Conservation (phyloP, 2,113 vertebrate genomes). For the Stictonetta naevosa region DNA sequence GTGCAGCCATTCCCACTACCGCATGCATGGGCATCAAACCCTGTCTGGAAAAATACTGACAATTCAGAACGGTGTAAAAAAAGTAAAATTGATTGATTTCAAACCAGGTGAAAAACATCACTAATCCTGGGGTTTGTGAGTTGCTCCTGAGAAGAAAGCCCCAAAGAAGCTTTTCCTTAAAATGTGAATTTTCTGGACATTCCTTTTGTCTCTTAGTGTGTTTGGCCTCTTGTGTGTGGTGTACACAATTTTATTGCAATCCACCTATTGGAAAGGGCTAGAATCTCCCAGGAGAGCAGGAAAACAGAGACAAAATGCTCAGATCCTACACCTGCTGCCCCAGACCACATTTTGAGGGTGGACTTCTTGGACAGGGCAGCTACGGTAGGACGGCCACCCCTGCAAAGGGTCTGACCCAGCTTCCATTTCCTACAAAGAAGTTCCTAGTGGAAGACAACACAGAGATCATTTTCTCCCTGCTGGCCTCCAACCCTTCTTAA, state of each 20-base stretch:
- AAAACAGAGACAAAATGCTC: background rate
- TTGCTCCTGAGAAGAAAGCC: background rate
- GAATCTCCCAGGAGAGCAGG: background rate
- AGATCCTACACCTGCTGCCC: background rate
- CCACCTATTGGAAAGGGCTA: background rate
- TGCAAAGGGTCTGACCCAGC: background rate
- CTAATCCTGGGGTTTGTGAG: background rate
- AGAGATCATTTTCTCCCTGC: rapidly evolving
- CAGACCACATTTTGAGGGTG: background rate
- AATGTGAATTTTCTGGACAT: rapidly evolving
- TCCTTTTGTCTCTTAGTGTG: background rate
- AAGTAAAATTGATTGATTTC: background rate
- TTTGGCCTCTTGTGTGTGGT: background rate
- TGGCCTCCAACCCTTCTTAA: background rate
- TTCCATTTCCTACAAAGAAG: background rate
- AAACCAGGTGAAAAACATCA: background rate
- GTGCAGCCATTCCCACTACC: background rate
- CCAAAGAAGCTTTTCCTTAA: background rate
- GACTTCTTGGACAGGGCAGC: background rate
- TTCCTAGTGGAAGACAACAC: background rate
- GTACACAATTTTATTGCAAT: background rate
- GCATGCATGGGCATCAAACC: background rate
- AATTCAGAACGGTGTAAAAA: background rate
- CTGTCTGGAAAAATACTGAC: rapidly evolving
- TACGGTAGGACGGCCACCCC: no score